These are phyloP conservation scores for Avahi laniger DNA, from an alignment of 2,797 vertebrate genomes.

Conservation along the genomic window DNA sequence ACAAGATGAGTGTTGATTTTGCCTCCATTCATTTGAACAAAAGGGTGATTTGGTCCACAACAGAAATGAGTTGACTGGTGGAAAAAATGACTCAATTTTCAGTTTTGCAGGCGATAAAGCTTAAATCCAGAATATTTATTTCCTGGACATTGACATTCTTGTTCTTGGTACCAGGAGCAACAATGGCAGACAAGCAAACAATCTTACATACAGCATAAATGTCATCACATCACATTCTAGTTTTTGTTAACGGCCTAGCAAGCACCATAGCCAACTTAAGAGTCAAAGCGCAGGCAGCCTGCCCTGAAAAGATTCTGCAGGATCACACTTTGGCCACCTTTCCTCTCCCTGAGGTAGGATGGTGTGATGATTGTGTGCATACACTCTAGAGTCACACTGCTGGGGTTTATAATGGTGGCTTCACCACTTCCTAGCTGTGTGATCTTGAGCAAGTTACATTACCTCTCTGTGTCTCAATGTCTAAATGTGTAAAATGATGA, in stretches of 20 bases:
- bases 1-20: background rate
- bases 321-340: background rate
- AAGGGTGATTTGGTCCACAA: background rate
- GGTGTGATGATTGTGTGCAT: background rate
- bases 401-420: background rate
- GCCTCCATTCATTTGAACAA: slow-evolving; percentile 19
- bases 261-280: background rate
- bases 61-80: background rate
- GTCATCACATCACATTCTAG: background rate
- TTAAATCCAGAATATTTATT: background rate
- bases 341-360: background rate
- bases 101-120: background rate
- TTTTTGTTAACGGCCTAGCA: background rate
- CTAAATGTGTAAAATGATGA: background rate
- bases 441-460: background rate
- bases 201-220: background rate
- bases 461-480: background rate
- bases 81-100: background rate
- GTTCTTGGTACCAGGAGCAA: background rate
- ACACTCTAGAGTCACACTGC: background rate
- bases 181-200: background rate
- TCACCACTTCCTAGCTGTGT: background rate
- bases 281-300: background rate
- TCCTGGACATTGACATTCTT: background rate
- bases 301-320: background rate